Conservation (phyloP, 1,140 invertebrate genomes). For the Mizuhopecten yessoensis region DNA sequence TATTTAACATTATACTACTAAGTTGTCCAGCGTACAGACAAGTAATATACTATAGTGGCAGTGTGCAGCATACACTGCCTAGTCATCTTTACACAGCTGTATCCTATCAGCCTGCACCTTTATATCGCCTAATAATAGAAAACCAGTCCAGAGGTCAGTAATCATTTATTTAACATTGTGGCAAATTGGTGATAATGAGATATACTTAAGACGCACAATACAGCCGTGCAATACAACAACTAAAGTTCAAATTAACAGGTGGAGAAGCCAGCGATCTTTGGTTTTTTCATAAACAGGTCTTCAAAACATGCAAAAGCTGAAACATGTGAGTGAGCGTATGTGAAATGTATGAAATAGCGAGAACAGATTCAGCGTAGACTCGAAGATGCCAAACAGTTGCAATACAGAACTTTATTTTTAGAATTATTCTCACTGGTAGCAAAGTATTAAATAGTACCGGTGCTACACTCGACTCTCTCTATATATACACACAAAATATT, state of each 20-base stretch:
- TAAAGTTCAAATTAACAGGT: not conserved
- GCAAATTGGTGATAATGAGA: not conserved
- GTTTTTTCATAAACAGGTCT: not conserved
- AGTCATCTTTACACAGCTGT: slow-evolving; percentile 17
- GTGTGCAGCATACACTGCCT: not conserved
- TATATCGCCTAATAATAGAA: not conserved
- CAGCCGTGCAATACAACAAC: not conserved
- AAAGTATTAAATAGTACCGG: not conserved
- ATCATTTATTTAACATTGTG: not conserved
- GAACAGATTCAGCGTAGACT: not conserved
- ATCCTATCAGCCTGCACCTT: not conserved
- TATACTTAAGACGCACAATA: not conserved
- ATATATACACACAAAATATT: not conserved
- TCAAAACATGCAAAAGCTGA: slow-evolving; percentile 36
- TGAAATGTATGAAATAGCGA: slow-evolving; percentile 28
- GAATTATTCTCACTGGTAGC: slow-evolving; percentile 5
- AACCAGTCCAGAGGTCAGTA: not conserved
- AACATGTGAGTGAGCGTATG: not conserved
- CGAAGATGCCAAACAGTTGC: slow-evolving; percentile 24
- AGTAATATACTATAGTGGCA: not conserved
- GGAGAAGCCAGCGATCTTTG: not conserved
- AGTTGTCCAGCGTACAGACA: not conserved
- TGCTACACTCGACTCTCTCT: not conserved
- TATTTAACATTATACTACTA: slow-evolving; percentile 30
- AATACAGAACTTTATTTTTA: slow-evolving; percentile 40